phyloP scores from a whole-genome alignment of 2,888 invertebrate species.

The Tenthredo mesomela region DNA sequence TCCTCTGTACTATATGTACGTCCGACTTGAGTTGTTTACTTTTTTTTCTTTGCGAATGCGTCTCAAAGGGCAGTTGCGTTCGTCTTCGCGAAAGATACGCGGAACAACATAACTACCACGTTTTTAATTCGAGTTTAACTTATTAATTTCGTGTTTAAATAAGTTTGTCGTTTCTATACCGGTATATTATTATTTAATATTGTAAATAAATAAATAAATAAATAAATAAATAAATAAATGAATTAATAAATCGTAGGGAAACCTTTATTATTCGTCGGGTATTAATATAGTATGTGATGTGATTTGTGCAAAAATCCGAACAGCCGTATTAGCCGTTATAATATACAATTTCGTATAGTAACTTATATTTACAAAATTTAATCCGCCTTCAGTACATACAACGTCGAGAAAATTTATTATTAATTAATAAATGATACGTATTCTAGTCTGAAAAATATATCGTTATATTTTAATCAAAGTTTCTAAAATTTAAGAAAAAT shows the following conservation, averaged over 20 bases:
- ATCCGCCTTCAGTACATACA: neutral
- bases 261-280: neutral
- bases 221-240: neutral
- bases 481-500: neutral
- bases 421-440: neutral
- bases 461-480: conserved; percentile 30
- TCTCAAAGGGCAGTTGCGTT: conserved; percentile 62
- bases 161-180: neutral
- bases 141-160: neutral
- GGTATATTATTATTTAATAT: too few relatives aligned
- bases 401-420: neutral
- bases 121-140: conserved; percentile 13
- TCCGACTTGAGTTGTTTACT: conserved; percentile 3
- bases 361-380: neutral
- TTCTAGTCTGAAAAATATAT: conserved; percentile 23
- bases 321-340: neutral
- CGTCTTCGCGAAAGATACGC: conserved; percentile 39
- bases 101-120: neutral
- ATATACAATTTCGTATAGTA: neutral
- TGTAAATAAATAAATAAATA: neutral
- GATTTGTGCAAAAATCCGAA: neutral
- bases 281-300: neutral
- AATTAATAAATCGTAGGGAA: neutral
- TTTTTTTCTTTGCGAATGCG: conserved; percentile 45
- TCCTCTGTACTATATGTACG: conserved; percentile 50